Percentiles rank a stretch among this genome's conserved stretches.
These are phyloP conservation scores for Steatornis caripensis DNA, from an alignment of 2,113 vertebrate genomes.

Conservation along the genomic window DNA sequence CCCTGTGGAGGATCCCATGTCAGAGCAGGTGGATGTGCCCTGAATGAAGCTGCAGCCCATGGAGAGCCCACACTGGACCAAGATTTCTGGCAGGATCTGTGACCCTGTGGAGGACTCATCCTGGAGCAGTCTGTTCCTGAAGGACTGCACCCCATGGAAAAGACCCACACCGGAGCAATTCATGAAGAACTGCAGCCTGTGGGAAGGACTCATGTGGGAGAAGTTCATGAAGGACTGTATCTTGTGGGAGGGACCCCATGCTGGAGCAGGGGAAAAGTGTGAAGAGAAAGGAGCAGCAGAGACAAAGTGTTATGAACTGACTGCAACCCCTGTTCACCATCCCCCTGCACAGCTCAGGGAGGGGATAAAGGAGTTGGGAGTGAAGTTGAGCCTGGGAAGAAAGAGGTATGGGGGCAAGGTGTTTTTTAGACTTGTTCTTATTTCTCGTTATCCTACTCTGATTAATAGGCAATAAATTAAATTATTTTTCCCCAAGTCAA, in stretches of 20 bases:
- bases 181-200: too few species aligned
- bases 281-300: too few species aligned
- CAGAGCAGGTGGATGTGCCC: neutral
- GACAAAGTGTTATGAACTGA: too few species aligned
- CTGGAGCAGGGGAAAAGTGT: too few species aligned
- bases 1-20: neutral
- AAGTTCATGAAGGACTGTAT: too few species aligned
- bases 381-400: neutral
- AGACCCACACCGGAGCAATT: too few species aligned
- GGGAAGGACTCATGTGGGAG: too few species aligned
- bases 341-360: neutral
- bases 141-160: neutral
- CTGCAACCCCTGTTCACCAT: too few species aligned
- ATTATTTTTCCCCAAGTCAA: neutral
- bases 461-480: neutral
- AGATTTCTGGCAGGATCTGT: neutral
- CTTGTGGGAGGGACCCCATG: too few species aligned
- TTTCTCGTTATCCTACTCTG: neutral
- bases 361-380: neutral
- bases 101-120: neutral
- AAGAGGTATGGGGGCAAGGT: neutral
- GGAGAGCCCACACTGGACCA: rapidly evolving
- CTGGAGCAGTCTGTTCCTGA: neutral
- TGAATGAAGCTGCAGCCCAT: neutral
- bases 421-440: neutral